phyloP scores from a whole-genome alignment of 2,888 invertebrate genomes.

The Folsomia manolachei region DNA sequence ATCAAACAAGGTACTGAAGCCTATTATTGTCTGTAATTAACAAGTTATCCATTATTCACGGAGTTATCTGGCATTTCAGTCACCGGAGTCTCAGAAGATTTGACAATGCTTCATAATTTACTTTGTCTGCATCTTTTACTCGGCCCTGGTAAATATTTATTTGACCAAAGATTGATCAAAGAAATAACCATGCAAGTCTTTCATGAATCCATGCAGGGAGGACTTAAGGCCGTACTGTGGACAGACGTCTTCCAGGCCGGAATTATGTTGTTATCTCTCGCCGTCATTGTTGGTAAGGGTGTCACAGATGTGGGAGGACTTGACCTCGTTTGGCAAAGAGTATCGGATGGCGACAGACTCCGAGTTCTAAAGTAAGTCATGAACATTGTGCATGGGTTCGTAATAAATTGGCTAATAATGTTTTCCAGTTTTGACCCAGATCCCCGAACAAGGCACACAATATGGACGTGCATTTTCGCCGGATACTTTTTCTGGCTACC shows the following conservation, averaged over 20 bases:
- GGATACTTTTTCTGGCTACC: slow-evolving; percentile 53
- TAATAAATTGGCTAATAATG: not conserved
- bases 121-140: slow-evolving; percentile 88
- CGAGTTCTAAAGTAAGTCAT: slow-evolving; percentile 70
- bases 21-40: no score
- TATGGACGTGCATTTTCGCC: slow-evolving; percentile 52
- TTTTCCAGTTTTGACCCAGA: slow-evolving; percentile 34
- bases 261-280: slow-evolving; percentile 69
- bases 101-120: slow-evolving; percentile 76
- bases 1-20: slow-evolving; percentile 74
- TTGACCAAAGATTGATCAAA: no score
- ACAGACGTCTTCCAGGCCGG: slow-evolving; percentile 73
- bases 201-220: slow-evolving; percentile 60
- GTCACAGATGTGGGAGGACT: slow-evolving; percentile 66
- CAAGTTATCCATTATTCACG: no score
- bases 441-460: slow-evolving; percentile 35
- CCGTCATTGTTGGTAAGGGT: slow-evolving; percentile 66
- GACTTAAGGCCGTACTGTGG: slow-evolving; percentile 68
- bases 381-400: not conserved
- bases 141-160: slow-evolving; percentile 70
- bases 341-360: slow-evolving; percentile 63
- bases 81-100: slow-evolving; percentile 75
- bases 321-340: slow-evolving; percentile 62
- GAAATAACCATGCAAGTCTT: not conserved
- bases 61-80: no score